Conservation (phyloP, 2,888 invertebrate species). For the Dynastes maya region DNA sequence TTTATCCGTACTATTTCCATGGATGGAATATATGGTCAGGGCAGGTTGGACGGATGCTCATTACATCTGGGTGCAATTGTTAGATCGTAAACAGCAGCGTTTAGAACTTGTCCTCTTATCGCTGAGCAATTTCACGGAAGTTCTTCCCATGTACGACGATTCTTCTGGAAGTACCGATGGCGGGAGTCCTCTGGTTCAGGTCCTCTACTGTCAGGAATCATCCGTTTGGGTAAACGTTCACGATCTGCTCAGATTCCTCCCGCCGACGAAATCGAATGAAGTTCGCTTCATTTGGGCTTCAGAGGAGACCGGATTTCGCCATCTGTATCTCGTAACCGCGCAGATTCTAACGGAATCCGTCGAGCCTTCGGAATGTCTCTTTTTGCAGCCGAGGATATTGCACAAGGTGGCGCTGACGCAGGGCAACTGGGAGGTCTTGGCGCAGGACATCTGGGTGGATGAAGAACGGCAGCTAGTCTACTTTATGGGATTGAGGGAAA, state of each 20-base stretch:
- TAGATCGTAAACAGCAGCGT: conserved; percentile 90
- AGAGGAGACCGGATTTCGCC: conserved; percentile 92
- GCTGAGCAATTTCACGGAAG: conserved; percentile 81
- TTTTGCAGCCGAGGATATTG: conserved; percentile 76
- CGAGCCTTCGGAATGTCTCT: conserved; percentile 72
- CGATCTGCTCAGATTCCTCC: conserved; percentile 89
- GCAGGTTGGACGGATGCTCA: conserved; percentile 96
- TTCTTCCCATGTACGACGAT: conserved; percentile 72
- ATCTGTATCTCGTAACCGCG: conserved; percentile 87
- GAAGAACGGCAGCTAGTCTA: conserved; percentile 85
- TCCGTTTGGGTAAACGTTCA: conserved; percentile 96
- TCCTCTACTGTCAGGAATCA: conserved; percentile 77
- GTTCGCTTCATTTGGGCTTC: conserved; percentile 91
- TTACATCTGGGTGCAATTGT: conserved; percentile 91
- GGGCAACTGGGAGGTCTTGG: conserved; percentile 95
- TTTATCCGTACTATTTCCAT: conserved; percentile 87
- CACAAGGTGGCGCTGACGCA: conserved; percentile 84
- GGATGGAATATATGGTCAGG: conserved; percentile 96
- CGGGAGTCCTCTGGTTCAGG: conserved; percentile 73
- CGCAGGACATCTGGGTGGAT: conserved; percentile 92
- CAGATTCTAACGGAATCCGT: conserved; percentile 71
- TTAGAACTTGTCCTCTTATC: conserved; percentile 89
- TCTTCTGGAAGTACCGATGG: conserved; percentile 62
- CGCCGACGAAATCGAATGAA: conserved; percentile 72
- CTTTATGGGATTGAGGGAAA: conserved; percentile 92